Conservation (phyloP, 2,113 vertebrate genomes). For the Tiliqua scincoides region DNA sequence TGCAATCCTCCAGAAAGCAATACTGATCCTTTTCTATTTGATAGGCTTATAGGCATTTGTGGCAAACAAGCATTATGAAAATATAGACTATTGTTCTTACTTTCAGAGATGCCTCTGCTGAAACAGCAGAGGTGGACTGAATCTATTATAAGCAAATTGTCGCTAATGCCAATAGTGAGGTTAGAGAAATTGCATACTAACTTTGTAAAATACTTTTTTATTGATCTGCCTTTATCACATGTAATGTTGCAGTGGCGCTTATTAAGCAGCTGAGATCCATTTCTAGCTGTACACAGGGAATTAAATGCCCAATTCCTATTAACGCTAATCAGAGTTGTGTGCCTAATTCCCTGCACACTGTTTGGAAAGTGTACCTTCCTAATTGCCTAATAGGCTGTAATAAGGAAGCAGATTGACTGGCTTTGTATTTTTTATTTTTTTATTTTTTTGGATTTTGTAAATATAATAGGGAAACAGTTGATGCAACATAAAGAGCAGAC, state of each 20-base stretch:
- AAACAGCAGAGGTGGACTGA: conserved; percentile 54
- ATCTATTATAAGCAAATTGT: conserved; percentile 58
- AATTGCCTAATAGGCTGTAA: conserved; percentile 68
- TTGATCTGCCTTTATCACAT: conserved; percentile 67
- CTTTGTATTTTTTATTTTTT: conserved; percentile 42
- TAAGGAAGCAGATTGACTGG: conserved; percentile 64
- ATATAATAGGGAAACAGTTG: conserved; percentile 52
- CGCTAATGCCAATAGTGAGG: conserved; percentile 55
- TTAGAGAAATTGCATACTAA: conserved; percentile 53
- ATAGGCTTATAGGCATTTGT: conserved; percentile 51
- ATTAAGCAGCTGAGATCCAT: conserved; percentile 57
- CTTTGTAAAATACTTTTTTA: conserved; percentile 69
- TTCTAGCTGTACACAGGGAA: conserved; percentile 64
- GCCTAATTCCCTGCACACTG: conserved; percentile 62
- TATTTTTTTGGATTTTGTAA: conserved; percentile 52
- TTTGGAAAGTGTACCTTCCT: conserved; percentile 62
- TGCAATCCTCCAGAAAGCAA: neutral
- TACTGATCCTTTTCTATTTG: conserved; percentile 35
- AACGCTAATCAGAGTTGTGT: conserved; percentile 62
- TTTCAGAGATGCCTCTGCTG: conserved; percentile 61
- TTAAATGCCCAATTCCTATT: conserved; percentile 74
- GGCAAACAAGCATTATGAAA: conserved; percentile 63
- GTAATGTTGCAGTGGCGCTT: conserved; percentile 45
- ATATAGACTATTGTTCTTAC: conserved; percentile 57
- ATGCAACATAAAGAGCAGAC: conserved; percentile 60